Conservation (phyloP, 2,797 vertebrate genomes). For the Anableps anableps region DNA sequence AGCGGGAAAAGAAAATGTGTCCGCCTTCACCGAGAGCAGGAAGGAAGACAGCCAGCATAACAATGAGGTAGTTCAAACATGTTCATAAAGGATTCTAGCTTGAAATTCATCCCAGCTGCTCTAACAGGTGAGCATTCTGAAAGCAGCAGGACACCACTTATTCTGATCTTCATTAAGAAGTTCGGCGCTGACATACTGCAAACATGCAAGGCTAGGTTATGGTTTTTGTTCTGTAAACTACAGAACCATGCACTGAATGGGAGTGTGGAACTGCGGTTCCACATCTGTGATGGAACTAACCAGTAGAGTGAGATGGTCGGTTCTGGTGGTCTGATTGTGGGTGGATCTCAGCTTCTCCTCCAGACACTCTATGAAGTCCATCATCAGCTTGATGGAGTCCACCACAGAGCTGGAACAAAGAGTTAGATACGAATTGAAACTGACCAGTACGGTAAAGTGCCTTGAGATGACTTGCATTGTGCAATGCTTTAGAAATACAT, state of each 20-base stretch:
- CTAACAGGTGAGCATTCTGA: no score
- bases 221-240: not conserved
- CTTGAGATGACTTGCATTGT: no score
- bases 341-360: slow-evolving; percentile 69
- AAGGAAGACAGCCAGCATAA: no score
- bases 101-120: no score
- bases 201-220: not conserved
- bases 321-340: slow-evolving; percentile 31
- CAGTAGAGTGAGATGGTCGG: slow-evolving; percentile 62
- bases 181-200: not conserved
- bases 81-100: no score
- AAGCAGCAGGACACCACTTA: no score
- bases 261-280: not conserved
- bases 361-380: slow-evolving; percentile 75
- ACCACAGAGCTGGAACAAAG: slow-evolving; percentile 72
- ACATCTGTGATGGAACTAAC: slow-evolving; percentile 55
- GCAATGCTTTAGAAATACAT: not conserved
- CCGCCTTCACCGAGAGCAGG: no score
- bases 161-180: not conserved
- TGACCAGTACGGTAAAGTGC: not conserved
- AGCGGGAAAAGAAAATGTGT: no score
- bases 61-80: no score
- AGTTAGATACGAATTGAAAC: not conserved
- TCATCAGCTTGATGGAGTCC: slow-evolving; percentile 65
- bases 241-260: not conserved